Base-by-base conservation (phyloP, 2,888 invertebrate species). In the Calliphora vomitoria region DNA sequence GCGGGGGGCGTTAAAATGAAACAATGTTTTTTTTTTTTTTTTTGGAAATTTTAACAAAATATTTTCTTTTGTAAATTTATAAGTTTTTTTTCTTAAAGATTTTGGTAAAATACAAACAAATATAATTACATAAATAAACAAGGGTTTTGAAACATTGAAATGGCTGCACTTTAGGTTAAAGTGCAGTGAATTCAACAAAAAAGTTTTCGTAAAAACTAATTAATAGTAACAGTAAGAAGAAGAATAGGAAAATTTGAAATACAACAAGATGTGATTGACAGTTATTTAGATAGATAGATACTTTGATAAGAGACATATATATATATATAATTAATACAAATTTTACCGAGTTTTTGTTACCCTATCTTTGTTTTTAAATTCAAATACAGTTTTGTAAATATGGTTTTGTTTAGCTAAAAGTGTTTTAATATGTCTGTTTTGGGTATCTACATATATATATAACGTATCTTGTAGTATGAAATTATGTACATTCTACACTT, bases 401-500 rank as follows among this genome's bases (percentile, higher is more conserved):
- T 44, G 13, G 3, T 44, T 25, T 25, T 25, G 25, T 25, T 25
- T 44, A 44, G 44, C 44, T 44, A 11, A 10, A 10, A 44, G 44
- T 11, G 3, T 44, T 13, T 44, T 13, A 13, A 11, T 44, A 55
- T 44, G 55, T 41, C 6, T 78, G 47, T 69, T 41, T 66, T 4
- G 8, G 6, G 20, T 38, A 47, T 50, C 8, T n/a, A 58, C 35
- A n/a, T n/a, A n/a, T n/a, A n/a, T n/a, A n/a, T n/a, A 47, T 47
- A 20, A 38, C 53, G 25, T 58, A 44, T 47, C 50, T 44, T 62
- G 50, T 74, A 55, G 62, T 13, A 47, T 58, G 74, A 66, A 55
- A 62, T 35, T 69, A 81, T 62, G 41, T 85, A 66, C 81, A 72
- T 74, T 79, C 60, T 78, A 82, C 71, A 82, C 78, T 86, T 68